Percentiles rank a stretch among this genome's conserved stretches.
These are phyloP conservation scores for Antheraea mylitta DNA, from an alignment of 1,140 invertebrate genomes.

Conservation along the genomic window DNA sequence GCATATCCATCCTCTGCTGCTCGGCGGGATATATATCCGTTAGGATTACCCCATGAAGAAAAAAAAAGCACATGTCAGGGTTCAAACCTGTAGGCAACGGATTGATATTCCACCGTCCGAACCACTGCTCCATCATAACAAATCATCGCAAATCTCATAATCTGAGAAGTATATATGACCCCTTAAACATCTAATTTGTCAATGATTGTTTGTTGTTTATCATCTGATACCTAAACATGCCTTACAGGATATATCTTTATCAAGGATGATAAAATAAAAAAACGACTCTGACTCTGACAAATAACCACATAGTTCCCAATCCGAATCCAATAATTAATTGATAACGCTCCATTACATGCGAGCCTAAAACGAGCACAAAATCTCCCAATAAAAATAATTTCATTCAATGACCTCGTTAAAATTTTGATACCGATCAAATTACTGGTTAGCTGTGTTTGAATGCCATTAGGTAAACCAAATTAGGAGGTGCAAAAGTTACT, in stretches of 20 bases:
- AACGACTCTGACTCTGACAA: background rate
- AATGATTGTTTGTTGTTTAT: too few relatives aligned
- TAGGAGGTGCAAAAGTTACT: background rate
- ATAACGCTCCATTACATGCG: slow-evolving; percentile 3
- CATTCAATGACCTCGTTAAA: background rate
- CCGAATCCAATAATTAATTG: background rate
- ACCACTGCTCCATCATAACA: too few relatives aligned
- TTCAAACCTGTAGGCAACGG: too few relatives aligned
- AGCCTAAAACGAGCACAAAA: background rate
- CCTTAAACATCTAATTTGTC: too few relatives aligned
- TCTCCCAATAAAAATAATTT: slow-evolving; percentile 4
- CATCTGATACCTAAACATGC: too few relatives aligned
- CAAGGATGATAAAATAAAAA: background rate
- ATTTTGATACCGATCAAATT: slow-evolving; percentile 9
- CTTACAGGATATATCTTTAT: background rate
- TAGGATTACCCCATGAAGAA: too few relatives aligned
- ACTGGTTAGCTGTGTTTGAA: slow-evolving; percentile 4
- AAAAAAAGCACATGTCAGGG: too few relatives aligned
- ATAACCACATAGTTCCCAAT: background rate
- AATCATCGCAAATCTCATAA: too few relatives aligned
- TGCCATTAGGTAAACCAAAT: background rate
- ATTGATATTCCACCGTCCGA: too few relatives aligned
- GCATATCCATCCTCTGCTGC: too few relatives aligned
- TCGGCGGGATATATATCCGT: too few relatives aligned
- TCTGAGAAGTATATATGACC: too few relatives aligned